Conservation (phyloP, 2,888 invertebrate species). For the Acanthosoma haemorrhoidale region DNA sequence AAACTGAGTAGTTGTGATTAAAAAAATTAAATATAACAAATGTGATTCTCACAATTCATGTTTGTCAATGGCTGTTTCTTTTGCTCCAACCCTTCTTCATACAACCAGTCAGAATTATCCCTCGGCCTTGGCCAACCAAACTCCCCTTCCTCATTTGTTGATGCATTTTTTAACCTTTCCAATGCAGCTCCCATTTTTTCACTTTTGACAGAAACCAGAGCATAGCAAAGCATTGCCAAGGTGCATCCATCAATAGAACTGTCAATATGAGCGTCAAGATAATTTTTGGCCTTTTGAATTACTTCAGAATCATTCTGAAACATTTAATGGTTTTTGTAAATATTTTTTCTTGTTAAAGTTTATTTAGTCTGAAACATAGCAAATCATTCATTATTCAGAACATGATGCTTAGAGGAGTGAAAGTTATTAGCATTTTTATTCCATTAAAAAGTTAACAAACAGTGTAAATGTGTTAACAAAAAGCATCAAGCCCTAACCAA, state of each 20-base stretch:
- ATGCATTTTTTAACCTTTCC: slow-evolving; percentile 55
- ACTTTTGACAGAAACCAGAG: slow-evolving; percentile 55
- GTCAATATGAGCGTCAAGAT: slow-evolving; percentile 55
- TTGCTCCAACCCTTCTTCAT: slow-evolving; percentile 44
- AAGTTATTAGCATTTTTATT: too few species aligned
- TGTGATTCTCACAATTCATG: slow-evolving; percentile 34
- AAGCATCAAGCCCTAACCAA: too few species aligned
- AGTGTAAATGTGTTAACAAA: too few species aligned
- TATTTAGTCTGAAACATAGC: too few species aligned
- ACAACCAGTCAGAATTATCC: slow-evolving; percentile 60
- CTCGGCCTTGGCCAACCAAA: slow-evolving; percentile 59
- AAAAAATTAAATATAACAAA: too few species aligned
- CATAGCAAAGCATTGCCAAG: slow-evolving; percentile 56
- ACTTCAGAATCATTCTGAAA: slow-evolving; percentile 51
- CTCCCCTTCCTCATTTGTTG: slow-evolving; percentile 62
- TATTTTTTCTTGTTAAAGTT: too few species aligned
- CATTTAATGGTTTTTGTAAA: background rate
- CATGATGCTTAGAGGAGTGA: too few species aligned
- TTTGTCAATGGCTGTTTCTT: slow-evolving; percentile 38
- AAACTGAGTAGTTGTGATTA: too few species aligned
- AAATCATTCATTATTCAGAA: too few species aligned
- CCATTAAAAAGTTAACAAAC: too few species aligned
- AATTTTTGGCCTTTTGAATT: slow-evolving; percentile 53
- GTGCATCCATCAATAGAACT: slow-evolving; percentile 56
- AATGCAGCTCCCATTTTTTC: slow-evolving; percentile 55